Evolutionary conservation across 2,888 invertebrate species (phyloP), one percentile per base, ranked within the genome.

Genomic region (Eugnorisma glareosa): DNA sequence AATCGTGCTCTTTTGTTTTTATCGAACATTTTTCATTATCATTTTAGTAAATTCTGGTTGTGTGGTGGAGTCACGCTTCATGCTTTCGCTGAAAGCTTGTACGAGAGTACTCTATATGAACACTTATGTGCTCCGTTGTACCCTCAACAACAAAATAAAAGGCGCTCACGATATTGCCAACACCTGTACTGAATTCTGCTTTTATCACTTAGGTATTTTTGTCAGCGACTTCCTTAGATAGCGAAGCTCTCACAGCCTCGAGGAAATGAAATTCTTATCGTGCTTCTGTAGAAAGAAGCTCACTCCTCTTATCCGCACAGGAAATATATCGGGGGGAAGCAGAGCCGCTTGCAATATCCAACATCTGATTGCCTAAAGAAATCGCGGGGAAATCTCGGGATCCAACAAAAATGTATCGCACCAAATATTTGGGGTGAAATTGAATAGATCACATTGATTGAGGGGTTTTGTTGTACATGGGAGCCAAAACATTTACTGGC

Each of bases 181-280:
- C 91, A 94, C 93, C 94, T 93, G 93, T 92, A 92, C 91, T 89
- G 94, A 94, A 94, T 95, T 92, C 94, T 93, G 91, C 93, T 94
- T 96, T 96, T 96, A 95, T 95, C 96, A 95, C 94, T 95, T 94
- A 93, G 94, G 94, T 94, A 96, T 96, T 96, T 96, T 96, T 94
- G 95, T 96, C 95, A 94, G 93, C 91, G 89, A 94, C 95, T 96
- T 96, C 95, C 96, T 94, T 90, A 94, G 95, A 96, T 96, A 95
- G 95, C 94, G 93, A 85, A 90, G 94, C 94, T 95, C 92, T 93
- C 92, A 94, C 93, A 93, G 92, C 91, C 88, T 91, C 91, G 92
- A 95, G 97, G 97, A 97, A 97, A 97, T 97, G 97, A 96, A 97
- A 97, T 96, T 96, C 97, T 97, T 97, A 97, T 97, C 97, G 95